phyloP scores from a whole-genome alignment of 2,797 vertebrate species.

The Numenius phaeopus region DNA sequence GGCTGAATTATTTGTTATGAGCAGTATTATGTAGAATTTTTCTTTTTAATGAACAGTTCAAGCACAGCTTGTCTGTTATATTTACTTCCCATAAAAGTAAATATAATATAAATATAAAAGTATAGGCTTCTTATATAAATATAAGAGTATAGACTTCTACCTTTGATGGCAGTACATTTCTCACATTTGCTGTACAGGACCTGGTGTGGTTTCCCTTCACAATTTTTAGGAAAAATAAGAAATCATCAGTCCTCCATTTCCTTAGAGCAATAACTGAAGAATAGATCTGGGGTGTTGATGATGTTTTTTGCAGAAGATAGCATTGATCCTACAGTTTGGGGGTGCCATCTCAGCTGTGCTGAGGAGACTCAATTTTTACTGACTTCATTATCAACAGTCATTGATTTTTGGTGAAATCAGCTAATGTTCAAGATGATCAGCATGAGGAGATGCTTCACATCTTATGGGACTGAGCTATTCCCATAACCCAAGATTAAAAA shows the following conservation, averaged over 20 bases:
- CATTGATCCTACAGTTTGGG: background rate
- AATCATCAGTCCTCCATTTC: background rate
- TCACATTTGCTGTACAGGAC: background rate
- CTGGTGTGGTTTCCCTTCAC: background rate
- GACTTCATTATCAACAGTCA: background rate
- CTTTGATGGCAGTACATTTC: background rate
- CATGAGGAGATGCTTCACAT: background rate
- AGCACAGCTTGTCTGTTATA: background rate
- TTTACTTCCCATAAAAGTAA: background rate
- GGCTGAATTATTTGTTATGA: background rate
- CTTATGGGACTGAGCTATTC: background rate
- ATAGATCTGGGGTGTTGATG: background rate
- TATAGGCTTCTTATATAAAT: background rate
- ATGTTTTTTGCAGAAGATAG: background rate
- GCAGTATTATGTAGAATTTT: background rate
- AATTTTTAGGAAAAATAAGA: background rate
- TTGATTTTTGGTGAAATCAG: background rate
- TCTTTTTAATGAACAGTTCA: background rate
- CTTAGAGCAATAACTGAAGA: background rate
- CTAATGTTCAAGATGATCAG: background rate
- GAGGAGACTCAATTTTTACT: background rate
- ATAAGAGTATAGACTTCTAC: background rate
- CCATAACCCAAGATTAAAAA: background rate
- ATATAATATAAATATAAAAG: background rate
- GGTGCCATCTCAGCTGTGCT: background rate